Evolutionary conservation across 1,140 invertebrate species (phyloP), one percentile per base, ranked within the genome.

Genomic region (Leptinotarsa texana): DNA sequence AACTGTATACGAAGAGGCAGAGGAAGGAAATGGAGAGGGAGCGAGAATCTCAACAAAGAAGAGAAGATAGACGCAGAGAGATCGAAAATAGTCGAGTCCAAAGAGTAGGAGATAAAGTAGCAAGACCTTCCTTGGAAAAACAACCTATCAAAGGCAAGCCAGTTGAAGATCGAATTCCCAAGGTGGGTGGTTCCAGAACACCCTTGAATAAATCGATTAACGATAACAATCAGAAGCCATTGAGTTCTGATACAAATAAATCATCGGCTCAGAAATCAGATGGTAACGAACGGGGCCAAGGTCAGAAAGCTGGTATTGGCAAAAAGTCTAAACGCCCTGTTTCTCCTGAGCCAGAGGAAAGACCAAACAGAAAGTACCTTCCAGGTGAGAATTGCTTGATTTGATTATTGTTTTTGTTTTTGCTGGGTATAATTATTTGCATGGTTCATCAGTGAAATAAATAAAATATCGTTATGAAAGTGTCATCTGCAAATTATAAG

Each of bases 1-100:
- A 92, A 68, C 84, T 90, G 8, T 91, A 95, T 88, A 96, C 95
- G 0, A 93, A 94, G 75, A 93, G 91, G 78, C 93, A 96, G 80
- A 93, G 90, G 79, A 88, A 88, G 63, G 93, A 95, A 82, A 89
- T 90, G 82, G 89, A 93, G 79, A 86, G 86, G 76, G 88, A 90
- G 78, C 88, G 87, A 76, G 88, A 89, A 73, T 87, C 85, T 82
- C 79, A 82, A 47, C 87, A 89, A 49, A 80, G 80, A 85, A 91
- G 83, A 85, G 88, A 90, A 83, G 83, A 88, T 68, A n/a, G 84
- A 85, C n/a, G 86, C 77, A 82, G 61, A 3, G 22, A 68, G 27
- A 69, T 74, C 83, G 83, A 73, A 77, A 72, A 13, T 75, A 70
- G 13, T 75, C 74, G 51, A 84, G 83, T 78, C 48, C 42, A 51